phyloP scores from a whole-genome alignment of 2,113 vertebrate genomes.

The Zosterops pallidus region DNA sequence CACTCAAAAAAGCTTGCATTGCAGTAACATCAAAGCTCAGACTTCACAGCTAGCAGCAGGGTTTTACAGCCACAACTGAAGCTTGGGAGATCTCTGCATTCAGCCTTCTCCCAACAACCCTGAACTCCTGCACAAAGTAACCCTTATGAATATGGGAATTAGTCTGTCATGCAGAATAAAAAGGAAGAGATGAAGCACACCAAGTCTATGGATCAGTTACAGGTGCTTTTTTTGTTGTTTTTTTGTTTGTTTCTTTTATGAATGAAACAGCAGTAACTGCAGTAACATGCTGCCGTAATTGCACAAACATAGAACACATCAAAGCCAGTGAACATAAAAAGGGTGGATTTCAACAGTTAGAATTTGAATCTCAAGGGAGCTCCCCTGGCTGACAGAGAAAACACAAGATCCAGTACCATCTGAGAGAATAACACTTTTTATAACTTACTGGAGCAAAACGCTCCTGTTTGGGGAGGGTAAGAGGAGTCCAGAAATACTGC shows the following conservation, averaged over 20 bases:
- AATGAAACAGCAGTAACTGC: accelerated
- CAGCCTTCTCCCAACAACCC: neutral
- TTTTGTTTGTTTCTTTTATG: neutral
- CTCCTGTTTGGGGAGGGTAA: neutral
- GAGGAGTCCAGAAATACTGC: neutral
- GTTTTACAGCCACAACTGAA: neutral
- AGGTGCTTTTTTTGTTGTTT: neutral
- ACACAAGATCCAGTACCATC: neutral
- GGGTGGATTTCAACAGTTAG: neutral
- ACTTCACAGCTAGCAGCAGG: neutral
- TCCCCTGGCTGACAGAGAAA: neutral
- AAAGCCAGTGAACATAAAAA: neutral
- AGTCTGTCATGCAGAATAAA: neutral
- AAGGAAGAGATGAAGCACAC: neutral
- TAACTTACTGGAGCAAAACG: neutral
- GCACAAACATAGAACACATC: neutral
- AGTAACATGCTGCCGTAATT: neutral
- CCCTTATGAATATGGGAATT: neutral
- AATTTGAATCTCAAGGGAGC: neutral
- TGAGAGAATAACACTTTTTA: neutral
- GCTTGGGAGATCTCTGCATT: neutral
- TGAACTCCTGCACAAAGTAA: neutral
- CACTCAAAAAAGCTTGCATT: neutral
- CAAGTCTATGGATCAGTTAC: neutral
- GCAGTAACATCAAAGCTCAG: neutral